Base-by-base conservation (phyloP, 1,140 invertebrate genomes). In the Papilio aristodemus region DNA sequence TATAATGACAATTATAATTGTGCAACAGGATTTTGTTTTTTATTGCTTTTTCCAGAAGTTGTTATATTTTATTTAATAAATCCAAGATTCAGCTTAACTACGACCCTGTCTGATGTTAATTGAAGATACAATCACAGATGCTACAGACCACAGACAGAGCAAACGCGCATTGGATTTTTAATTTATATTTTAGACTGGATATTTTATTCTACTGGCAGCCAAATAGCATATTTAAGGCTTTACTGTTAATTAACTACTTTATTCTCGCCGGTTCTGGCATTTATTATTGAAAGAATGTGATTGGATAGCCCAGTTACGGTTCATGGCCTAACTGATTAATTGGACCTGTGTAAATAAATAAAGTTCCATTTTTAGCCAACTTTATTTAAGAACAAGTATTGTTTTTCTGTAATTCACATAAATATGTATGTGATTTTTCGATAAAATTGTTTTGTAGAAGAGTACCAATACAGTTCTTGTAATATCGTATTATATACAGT, bases 241-340 rank as follows among this genome's bases (percentile, higher is more conserved):
- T 13, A 54, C 10, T 54, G 46, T 54, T 54, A 54, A 54, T 54
- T 54, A 54, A 54, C 19, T 11, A 54, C 46, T 54, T 54, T 54
- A 54, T 54, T 54, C 11, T 9, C 19, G 19, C 46, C 19, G 19
- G 22, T 10, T 11, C 19, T 22, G 46, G 17, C 46, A 54, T 54
- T 54, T 54, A 54, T 54, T 54, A 54, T 54, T 54, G 17, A 54
- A 54, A 54, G 46, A 54, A 54, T 54, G 17, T 54, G 46, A 54
- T 54, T 54, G 46, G 46, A 54, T 50, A 22, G 22, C 46, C 19
- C 46, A 22, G 19, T 54, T 54, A 54, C 19, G 22, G 19, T 54
- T 54, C 22, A 54, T 22, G 8, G 0, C 8, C 43, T 6, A 8
- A 19, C 19, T 19, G 19, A 22, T 54, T 54, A 54, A 54, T 54